Conservation (phyloP, 2,888 invertebrate genomes). For the Trichopria drosophilae region DNA sequence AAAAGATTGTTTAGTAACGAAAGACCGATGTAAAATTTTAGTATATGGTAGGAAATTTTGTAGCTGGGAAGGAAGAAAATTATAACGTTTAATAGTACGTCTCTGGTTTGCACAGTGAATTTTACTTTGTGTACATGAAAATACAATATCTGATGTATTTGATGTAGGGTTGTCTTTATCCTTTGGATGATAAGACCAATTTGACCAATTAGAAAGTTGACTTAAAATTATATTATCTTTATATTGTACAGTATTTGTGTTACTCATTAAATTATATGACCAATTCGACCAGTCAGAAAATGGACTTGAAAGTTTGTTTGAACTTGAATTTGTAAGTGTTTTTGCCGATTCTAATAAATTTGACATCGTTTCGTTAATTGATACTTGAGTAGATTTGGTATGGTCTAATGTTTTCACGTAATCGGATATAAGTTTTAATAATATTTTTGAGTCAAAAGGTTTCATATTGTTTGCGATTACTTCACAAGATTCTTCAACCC, state of each 20-base stretch:
- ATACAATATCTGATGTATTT: no score
- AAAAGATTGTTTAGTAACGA: no score
- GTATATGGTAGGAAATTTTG: no score
- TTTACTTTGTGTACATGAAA: no score
- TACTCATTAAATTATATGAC: constrained; percentile 15
- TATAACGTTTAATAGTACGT: constrained; percentile 23
- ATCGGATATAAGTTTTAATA: background rate
- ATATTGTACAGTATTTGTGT: background rate
- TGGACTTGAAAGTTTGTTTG: constrained; percentile 7
- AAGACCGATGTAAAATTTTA: no score
- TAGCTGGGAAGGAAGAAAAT: constrained; percentile 41
- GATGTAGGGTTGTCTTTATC: background rate
- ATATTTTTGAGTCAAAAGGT: background rate
- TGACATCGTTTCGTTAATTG: no score
- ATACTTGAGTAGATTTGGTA: no score
- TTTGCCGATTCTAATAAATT: background rate
- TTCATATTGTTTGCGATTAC: no score
- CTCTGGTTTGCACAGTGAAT: no score
- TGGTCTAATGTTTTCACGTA: no score
- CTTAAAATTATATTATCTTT: constrained; percentile 20
- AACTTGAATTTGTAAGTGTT: background rate
- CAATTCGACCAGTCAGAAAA: constrained; percentile 27
- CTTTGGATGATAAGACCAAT: constrained; percentile 41
- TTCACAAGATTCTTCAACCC: no score
- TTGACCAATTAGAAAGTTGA: constrained; percentile 47